These are phyloP conservation scores for Telmatherina bonti DNA, from an alignment of 2,797 vertebrate genomes.

Conservation along the genomic window DNA sequence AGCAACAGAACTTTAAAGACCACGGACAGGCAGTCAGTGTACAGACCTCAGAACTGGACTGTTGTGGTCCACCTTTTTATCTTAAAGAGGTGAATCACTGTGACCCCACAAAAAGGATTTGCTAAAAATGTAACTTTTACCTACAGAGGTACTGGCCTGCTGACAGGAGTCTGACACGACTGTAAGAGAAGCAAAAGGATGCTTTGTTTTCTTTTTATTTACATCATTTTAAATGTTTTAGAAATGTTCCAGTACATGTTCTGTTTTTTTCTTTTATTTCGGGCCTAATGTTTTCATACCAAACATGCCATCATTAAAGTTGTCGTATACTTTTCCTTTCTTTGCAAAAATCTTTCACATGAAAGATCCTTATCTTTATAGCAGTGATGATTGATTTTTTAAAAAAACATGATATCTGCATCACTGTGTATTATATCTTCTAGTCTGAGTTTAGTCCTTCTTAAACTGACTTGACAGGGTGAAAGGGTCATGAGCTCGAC, in stretches of 20 bases:
- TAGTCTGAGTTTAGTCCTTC: background rate
- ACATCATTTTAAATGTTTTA: constrained; percentile 2
- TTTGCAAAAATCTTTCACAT: background rate
- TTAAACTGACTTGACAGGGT: constrained; percentile 8
- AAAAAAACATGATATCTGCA: constrained; percentile 27
- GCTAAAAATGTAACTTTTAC: no score
- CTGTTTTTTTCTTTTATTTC: constrained; percentile 18
- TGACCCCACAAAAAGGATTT: no score
- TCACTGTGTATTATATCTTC: constrained; percentile 7
- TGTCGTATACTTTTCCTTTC: background rate
- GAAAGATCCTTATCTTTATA: constrained; percentile 15
- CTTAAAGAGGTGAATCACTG: no score
- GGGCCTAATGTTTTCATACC: constrained; percentile 7
- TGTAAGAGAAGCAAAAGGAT: background rate
- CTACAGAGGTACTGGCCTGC: background rate
- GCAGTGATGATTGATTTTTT: constrained; percentile 38
- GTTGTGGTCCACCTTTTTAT: no score
- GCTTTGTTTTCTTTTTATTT: background rate
- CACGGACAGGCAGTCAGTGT: no score
- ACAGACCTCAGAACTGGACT: no score
- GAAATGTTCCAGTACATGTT: constrained; percentile 3
- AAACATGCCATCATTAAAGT: constrained; percentile 8
- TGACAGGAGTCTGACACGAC: background rate
- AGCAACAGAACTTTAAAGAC: no score
- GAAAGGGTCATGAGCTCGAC: constrained; percentile 40